Conservation (phyloP, 1,140 invertebrate species). For the Cyclina sinensis region DNA sequence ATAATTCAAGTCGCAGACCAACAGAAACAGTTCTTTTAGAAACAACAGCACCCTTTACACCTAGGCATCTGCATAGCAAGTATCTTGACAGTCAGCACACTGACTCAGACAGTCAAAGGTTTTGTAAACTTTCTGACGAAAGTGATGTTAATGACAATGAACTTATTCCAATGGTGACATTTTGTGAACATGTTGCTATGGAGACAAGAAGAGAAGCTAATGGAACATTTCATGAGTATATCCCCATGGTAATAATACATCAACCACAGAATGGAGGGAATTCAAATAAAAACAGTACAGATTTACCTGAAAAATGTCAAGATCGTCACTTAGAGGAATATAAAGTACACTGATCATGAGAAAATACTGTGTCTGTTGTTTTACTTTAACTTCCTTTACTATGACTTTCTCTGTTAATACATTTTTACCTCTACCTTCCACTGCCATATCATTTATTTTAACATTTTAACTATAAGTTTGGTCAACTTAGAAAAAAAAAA, state of each 20-base stretch:
- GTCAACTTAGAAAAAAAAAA: too few species aligned
- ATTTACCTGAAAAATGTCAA: too few species aligned
- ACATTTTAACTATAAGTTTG: too few species aligned
- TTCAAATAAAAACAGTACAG: too few species aligned
- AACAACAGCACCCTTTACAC: neutral
- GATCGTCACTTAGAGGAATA: too few species aligned
- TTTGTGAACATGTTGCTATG: neutral
- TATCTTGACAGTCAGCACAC: neutral
- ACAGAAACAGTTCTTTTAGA: neutral
- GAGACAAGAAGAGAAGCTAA: neutral
- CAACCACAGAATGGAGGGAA: too few species aligned
- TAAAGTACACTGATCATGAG: too few species aligned
- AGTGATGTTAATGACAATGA: slow-evolving; percentile 58
- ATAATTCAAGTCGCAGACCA: neutral
- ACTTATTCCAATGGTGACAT: slow-evolving; percentile 23
- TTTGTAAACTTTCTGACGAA: slow-evolving; percentile 26
- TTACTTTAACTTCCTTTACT: too few species aligned
- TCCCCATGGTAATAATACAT: neutral
- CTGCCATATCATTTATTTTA: too few species aligned
- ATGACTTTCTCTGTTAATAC: too few species aligned
- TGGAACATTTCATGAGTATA: neutral
- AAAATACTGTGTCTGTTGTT: too few species aligned
- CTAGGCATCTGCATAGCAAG: neutral
- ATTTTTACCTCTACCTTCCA: too few species aligned
- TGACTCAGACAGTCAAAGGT: neutral